phyloP scores from a whole-genome alignment of 2,888 invertebrate species.

The Dugesia japonica region DNA sequence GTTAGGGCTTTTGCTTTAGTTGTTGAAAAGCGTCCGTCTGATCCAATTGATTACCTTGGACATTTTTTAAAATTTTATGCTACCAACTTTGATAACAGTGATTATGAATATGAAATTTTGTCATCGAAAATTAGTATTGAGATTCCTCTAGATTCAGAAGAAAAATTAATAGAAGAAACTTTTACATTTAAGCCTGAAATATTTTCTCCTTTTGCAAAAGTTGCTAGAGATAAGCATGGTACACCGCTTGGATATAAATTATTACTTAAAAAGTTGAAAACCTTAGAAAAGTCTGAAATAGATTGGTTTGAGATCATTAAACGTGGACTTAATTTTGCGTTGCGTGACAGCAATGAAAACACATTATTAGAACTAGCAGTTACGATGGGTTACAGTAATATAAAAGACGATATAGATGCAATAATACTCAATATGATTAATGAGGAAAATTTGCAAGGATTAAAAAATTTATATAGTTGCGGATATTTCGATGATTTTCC shows the following conservation, averaged over 20 bases:
- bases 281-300: neutral
- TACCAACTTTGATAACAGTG: neutral
- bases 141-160: neutral
- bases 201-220: neutral
- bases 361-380: neutral
- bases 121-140: neutral
- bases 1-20: conserved; percentile 7
- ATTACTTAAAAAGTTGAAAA: neutral
- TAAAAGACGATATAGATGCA: neutral
- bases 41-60: neutral
- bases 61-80: conserved; percentile 2
- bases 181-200: neutral
- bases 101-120: conserved; percentile 6
- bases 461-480: neutral
- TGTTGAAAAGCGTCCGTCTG: neutral
- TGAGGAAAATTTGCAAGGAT: neutral
- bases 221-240: neutral
- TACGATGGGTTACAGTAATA: neutral
- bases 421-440: neutral
- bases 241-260: neutral
- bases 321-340: neutral
- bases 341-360: neutral
- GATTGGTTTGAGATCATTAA: neutral
- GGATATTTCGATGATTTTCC: neutral
- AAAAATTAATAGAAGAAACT: neutral